Evolutionary conservation across 1,140 invertebrate genomes (phyloP).

Genomic region (Bombus waltoni): DNA sequence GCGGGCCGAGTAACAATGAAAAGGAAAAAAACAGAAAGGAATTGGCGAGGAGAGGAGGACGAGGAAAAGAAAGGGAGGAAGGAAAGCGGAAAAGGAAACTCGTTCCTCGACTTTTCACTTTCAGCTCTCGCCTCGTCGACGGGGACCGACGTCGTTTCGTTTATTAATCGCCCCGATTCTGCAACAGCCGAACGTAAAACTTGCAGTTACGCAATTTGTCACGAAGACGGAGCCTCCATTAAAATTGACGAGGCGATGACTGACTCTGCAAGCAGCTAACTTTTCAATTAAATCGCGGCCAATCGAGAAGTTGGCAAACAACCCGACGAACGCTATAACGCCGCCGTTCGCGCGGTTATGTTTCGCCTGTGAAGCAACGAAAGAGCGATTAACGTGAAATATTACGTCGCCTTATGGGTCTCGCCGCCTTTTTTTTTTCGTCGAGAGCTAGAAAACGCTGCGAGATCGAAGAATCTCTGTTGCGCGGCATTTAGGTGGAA

Average conservation of each 20-base stretch:
- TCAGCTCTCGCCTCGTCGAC: constrained; percentile 19
- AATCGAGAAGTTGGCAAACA: neutral
- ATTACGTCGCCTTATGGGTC: too few relatives aligned
- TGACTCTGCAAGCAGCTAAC: constrained; percentile 6
- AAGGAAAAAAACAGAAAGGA: neutral
- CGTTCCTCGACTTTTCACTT: constrained; percentile 44
- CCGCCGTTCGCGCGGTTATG: too few relatives aligned
- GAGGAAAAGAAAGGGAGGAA: neutral
- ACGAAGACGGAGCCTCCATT: constrained; percentile 10
- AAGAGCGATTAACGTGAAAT: neutral
- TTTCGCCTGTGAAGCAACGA: neutral
- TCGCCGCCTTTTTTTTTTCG: too few relatives aligned
- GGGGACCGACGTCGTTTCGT: constrained; percentile 45
- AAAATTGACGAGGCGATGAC: constrained; percentile 40
- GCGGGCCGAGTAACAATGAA: neutral
- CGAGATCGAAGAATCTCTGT: too few relatives aligned
- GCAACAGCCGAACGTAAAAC: constrained; percentile 37
- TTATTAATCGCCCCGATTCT: constrained; percentile 47
- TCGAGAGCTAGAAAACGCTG: too few relatives aligned
- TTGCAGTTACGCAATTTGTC: constrained; percentile 48
- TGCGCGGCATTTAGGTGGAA: too few relatives aligned
- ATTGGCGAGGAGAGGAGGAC: too few relatives aligned
- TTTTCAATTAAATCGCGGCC: constrained; percentile 38
- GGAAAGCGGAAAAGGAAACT: neutral
- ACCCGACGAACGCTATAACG: neutral